These are phyloP conservation scores for Sphenopsis melanotis DNA, from an alignment of 2,797 vertebrate species.

Conservation along the genomic window DNA sequence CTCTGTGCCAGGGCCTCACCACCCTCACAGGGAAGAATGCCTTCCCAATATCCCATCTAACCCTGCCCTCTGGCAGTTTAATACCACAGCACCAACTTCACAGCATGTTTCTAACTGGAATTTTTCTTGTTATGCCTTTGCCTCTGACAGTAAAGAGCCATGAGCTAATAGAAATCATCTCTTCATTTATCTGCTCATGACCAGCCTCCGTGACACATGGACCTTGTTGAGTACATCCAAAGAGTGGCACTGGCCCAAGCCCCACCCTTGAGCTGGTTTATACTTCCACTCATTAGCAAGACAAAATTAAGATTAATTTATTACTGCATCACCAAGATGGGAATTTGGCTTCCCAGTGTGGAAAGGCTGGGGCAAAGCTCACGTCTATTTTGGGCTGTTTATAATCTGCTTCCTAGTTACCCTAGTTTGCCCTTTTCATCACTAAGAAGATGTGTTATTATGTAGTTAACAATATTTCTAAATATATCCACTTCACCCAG, in stretches of 20 bases:
- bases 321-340: neutral
- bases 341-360: neutral
- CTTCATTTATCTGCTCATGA: neutral
- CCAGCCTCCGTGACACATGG: neutral
- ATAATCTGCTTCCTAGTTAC: slow-evolving; percentile 68
- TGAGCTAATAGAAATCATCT: neutral
- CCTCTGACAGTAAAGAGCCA: neutral
- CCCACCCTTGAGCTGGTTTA: neutral
- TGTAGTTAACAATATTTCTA: neutral
- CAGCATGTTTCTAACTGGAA: neutral
- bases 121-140: neutral
- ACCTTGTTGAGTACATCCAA: neutral
- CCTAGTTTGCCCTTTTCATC: slow-evolving; percentile 39
- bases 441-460: slow-evolving; percentile 19
- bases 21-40: neutral
- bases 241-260: neutral
- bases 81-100: neutral
- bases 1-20: neutral
- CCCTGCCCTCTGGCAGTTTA: neutral
- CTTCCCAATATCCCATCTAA: neutral
- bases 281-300: neutral
- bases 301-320: neutral
- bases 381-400: slow-evolving; percentile 55
- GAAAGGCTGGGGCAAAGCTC: slow-evolving; percentile 13
- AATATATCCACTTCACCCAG: neutral